Evolutionary conservation across 2,888 invertebrate genomes (phyloP).

Genomic region (Zygogramma bicolorata): DNA sequence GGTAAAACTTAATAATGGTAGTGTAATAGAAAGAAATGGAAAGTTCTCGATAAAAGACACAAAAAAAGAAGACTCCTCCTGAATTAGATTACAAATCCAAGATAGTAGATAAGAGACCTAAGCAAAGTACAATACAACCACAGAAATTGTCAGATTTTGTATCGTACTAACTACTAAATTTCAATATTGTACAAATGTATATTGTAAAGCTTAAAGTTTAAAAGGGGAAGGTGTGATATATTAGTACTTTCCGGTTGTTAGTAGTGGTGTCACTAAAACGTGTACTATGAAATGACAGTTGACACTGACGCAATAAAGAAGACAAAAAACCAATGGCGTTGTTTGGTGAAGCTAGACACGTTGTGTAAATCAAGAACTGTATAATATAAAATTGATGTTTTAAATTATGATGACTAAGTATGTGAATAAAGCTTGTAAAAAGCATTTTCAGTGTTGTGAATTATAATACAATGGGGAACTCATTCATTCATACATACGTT

Average conservation of each 20-base stretch:
- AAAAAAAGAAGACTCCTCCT: not conserved
- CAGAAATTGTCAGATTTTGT: too few relatives aligned
- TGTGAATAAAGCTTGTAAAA: too few relatives aligned
- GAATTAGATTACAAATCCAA: not conserved
- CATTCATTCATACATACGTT: too few relatives aligned
- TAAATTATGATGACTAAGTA: too few relatives aligned
- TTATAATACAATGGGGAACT: too few relatives aligned
- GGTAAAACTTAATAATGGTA: not conserved
- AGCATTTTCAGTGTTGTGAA: too few relatives aligned
- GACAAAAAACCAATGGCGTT: too few relatives aligned
- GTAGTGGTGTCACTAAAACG: not conserved
- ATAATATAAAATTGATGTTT: too few relatives aligned
- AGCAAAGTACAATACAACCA: not conserved
- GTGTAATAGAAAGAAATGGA: not conserved
- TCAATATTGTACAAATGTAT: not conserved
- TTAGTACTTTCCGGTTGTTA: not conserved
- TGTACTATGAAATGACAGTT: not conserved
- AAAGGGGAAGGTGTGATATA: not conserved
- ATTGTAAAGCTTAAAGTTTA: not conserved
- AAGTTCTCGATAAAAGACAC: not conserved
- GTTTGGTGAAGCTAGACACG: too few relatives aligned
- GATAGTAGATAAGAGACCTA: not conserved
- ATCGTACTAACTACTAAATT: not conserved
- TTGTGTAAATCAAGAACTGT: too few relatives aligned
- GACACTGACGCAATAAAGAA: not conserved